Base-by-base conservation (phyloP, 2,888 invertebrate genomes). In the Priocnemis perturbator region DNA sequence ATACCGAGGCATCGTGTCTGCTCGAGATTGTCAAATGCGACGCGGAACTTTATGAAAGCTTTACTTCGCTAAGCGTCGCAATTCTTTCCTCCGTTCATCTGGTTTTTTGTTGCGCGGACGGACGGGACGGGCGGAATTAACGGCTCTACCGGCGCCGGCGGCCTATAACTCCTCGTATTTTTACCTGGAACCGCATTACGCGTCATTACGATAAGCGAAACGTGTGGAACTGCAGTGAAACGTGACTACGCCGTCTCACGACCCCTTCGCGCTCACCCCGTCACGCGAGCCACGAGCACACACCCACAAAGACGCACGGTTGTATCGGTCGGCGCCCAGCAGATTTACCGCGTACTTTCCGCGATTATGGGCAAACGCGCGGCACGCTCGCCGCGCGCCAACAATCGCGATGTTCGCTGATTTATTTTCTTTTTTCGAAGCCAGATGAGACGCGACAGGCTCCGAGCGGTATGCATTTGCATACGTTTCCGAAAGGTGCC, bases 291-390 rank as follows among this genome's bases (percentile, higher is more conserved):
- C 26, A 26, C 37, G 7, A 9, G 37, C 37, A 37, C 37, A 37
- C 37, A 9, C 37, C 37, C 26, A 26, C 26, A 26, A 2, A 37
- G 1, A 37, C 57, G 53, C 50, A 37, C 48, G 17, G 26, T 15
- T 17, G 56, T 56, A 53, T 37, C 50, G 57, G 67, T 56, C 57
- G 45, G 67, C 62, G 64, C 57, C 23, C 37, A 21, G 45, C 11
- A 69, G 73, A 71, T 73, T 73, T 71, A 67, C 76, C 58, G 50
- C 60, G 60, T 69, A 67, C 67, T 73, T 74, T 65, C 67, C 50
- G 58, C 76, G 79, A 78, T 77, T 76, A 71, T 64, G 52, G 78
- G 52, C 11, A 64, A 60, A 73, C 66, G 68, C 70, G 57, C 50
- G 70, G 65, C 37, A 11, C 37, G 11, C 37, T 11, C 7, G 37